These are phyloP conservation scores for Podabrus alpinus DNA, from an alignment of 2,888 invertebrate genomes.

Conservation along the genomic window DNA sequence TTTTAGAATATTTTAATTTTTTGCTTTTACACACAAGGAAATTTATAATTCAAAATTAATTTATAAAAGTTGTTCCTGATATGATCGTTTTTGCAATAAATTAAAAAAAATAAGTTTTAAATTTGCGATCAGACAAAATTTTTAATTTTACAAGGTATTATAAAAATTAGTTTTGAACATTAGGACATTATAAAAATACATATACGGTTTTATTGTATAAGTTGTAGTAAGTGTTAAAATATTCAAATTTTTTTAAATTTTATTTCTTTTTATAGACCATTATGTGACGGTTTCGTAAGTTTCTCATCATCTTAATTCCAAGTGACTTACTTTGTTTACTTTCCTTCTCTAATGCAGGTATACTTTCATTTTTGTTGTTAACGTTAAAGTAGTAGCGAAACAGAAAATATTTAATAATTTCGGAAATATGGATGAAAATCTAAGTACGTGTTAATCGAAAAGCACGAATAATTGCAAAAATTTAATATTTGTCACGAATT, in stretches of 20 bases:
- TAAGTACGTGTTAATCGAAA: not conserved
- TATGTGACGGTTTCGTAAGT: not conserved
- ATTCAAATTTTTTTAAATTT: not conserved
- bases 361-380: not conserved
- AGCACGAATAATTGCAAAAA: not conserved
- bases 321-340: not conserved
- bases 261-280: not conserved
- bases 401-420: no score
- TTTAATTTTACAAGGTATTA: not conserved
- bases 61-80: not conserved
- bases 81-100: not conserved
- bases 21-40: not conserved
- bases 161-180: not conserved
- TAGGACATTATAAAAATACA: not conserved
- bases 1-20: not conserved
- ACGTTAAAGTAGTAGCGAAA: not conserved
- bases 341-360: not conserved
- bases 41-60: not conserved
- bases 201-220: not conserved
- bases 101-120: not conserved
- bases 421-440: no score
- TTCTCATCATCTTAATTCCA: not conserved
- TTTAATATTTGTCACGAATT: not conserved
- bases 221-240: not conserved
- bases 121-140: not conserved